phyloP scores from a whole-genome alignment of 2,888 invertebrate species.

The Aradus depressus region DNA sequence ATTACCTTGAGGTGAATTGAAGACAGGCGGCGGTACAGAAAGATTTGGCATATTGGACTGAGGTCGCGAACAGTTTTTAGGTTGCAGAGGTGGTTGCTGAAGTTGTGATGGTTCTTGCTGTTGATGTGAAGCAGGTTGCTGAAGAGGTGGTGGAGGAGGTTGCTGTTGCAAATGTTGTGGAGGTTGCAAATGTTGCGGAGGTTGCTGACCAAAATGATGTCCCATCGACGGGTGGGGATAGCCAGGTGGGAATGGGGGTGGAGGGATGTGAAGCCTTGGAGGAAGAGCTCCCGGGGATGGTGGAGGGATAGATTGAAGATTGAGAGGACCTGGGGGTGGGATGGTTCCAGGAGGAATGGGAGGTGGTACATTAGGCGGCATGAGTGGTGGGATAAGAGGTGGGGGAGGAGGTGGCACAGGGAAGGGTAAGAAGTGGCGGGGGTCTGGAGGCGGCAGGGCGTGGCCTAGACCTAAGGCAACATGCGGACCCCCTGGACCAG shows the following conservation, averaged over 20 bases:
- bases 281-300: constrained; percentile 35
- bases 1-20: constrained; percentile 35
- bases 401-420: constrained; percentile 38
- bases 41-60: constrained; percentile 22
- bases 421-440: too few relatives aligned
- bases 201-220: constrained; percentile 1
- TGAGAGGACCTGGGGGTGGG: constrained; percentile 46
- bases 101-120: constrained; percentile 34
- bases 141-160: constrained; percentile 34
- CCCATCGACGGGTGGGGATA: background rate
- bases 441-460: too few relatives aligned
- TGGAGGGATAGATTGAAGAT: constrained; percentile 40
- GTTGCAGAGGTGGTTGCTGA: constrained; percentile 37
- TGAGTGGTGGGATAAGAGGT: constrained; percentile 34
- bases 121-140: constrained; percentile 31
- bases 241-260: constrained; percentile 14
- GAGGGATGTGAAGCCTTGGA: constrained; percentile 33
- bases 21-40: constrained; percentile 34
- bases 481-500: too few relatives aligned
- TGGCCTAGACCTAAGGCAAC: too few relatives aligned
- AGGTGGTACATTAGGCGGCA: constrained; percentile 29
- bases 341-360: constrained; percentile 38
- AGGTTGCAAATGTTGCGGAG: constrained; percentile 33
- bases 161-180: constrained; percentile 26
- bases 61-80: constrained; percentile 8